phyloP scores from a whole-genome alignment of 2,888 invertebrate species.

The Aphodius sticticus region DNA sequence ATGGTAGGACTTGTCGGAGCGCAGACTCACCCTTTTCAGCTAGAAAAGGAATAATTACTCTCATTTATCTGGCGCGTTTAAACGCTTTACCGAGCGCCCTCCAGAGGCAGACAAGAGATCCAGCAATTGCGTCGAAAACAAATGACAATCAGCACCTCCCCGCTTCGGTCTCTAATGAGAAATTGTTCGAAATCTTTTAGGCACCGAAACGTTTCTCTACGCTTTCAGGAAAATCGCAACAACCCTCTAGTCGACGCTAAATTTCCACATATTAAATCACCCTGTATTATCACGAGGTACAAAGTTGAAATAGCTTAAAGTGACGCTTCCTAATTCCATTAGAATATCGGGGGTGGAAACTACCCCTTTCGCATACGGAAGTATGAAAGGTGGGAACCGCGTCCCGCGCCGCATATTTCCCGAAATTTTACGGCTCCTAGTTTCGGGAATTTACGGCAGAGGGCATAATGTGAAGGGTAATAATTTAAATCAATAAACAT shows the following conservation, averaged over 20 bases:
- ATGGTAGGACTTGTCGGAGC: too few relatives aligned
- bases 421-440: conserved; percentile 10
- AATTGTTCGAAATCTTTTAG: conserved; percentile 59
- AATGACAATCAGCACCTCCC: conserved; percentile 60
- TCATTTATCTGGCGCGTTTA: conserved; percentile 58
- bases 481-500: conserved; percentile 41
- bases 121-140: conserved; percentile 59
- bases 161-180: conserved; percentile 55
- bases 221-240: too few relatives aligned
- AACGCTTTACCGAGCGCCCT: conserved; percentile 41
- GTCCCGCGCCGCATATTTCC: background rate
- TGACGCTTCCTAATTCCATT: background rate
- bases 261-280: too few relatives aligned
- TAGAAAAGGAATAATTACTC: conserved; percentile 50
- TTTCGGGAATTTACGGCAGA: conserved; percentile 31
- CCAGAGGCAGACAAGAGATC: conserved; percentile 52
- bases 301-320: too few relatives aligned
- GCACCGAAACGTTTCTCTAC: background rate
- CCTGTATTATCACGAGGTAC: too few relatives aligned
- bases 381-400: conserved; percentile 7
- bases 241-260: too few relatives aligned
- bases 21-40: background rate
- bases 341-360: background rate
- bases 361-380: background rate
- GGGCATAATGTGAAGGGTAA: conserved; percentile 36